Base-by-base conservation (phyloP, 2,888 invertebrate genomes). In the Athalia circularis region DNA sequence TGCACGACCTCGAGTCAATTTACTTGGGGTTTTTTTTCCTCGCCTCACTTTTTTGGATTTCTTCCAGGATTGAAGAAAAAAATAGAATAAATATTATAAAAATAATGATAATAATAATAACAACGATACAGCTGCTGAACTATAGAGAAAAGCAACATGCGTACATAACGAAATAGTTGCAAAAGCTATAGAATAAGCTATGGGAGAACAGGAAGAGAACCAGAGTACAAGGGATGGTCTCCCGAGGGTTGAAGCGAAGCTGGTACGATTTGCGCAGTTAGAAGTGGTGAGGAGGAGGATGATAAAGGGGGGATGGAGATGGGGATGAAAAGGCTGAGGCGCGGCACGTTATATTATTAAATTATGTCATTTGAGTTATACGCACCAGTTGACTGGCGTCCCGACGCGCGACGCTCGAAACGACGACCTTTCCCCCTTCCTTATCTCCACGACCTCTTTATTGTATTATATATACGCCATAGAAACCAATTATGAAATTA, bases 361-460 rank as follows among this genome's bases (percentile, higher is more conserved):
- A 90, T 89, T 89, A 89, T 88, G 88, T 88, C 88, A 88, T 89
- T 86, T 86, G 83, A 85, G 88, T 88, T 87, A 87, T 86, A 88
- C 87, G 87, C 86, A 82, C 83, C 85, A 84, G 84, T 84, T 83
- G 50, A 74, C 65, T 54, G 45, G 61, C 29, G 52, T 13, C 43
- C 76, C 76, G 76, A 62, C 29, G 70, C 74, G 76, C 62, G 29
- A 29, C 29, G 29, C 29, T 29, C 2, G 2, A 29, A 29, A 29
- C 77, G 59, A 29, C 77, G 74, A 77, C 48, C 76, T 47, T 48
- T 8, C 64, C 59, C 47, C 74, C 77, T 64, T 72, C 76, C 29
- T 29, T 29, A 29, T 29, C 29, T 29, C 0, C 2, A 29, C 29
- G 29, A 29, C 29, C 29, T 29, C 29, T 29, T 29, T 29, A 29